Conservation (phyloP, 23 tunicate species). For the Diplosoma virens region DNA sequence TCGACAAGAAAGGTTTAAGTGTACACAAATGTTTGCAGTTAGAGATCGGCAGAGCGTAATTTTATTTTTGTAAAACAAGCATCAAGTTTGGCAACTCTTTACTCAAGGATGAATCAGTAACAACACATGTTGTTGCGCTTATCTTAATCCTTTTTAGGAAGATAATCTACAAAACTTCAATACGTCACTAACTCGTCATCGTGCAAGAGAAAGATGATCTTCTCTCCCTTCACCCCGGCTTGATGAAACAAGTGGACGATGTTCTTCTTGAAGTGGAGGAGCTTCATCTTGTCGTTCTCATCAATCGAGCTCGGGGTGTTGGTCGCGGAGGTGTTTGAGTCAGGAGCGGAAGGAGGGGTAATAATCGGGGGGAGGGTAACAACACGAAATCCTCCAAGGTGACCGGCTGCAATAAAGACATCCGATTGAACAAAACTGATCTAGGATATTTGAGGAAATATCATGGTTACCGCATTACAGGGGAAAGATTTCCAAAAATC, state of each 20-base stretch:
- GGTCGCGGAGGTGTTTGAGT: conserved; percentile 24
- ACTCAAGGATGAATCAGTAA: no score
- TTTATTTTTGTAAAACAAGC: no score
- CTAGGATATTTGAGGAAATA: no score
- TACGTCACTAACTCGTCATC: conserved; percentile 64
- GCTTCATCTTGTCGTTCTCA: conserved; percentile 40
- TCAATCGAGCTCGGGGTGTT: conserved; percentile 31
- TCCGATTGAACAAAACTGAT: background rate
- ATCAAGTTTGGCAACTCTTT: no score
- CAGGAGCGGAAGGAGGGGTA: background rate
- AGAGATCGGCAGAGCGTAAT: no score
- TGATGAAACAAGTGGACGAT: conserved; percentile 68
- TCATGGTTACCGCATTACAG: no score
- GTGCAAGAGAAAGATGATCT: conserved; percentile 59
- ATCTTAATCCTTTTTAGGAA: no score
- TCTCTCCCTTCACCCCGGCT: conserved; percentile 86
- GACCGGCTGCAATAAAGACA: conserved; percentile 44
- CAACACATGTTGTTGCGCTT: no score
- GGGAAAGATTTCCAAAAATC: no score
- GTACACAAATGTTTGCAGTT: no score
- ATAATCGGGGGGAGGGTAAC: conserved; percentile 54
- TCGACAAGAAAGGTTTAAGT: no score
- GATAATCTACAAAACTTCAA: no score
- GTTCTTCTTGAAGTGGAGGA: conserved; percentile 60
- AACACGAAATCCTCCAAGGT: conserved; percentile 75